Conservation (phyloP, 1,140 invertebrate species). For the Polyergus mexicanus region DNA sequence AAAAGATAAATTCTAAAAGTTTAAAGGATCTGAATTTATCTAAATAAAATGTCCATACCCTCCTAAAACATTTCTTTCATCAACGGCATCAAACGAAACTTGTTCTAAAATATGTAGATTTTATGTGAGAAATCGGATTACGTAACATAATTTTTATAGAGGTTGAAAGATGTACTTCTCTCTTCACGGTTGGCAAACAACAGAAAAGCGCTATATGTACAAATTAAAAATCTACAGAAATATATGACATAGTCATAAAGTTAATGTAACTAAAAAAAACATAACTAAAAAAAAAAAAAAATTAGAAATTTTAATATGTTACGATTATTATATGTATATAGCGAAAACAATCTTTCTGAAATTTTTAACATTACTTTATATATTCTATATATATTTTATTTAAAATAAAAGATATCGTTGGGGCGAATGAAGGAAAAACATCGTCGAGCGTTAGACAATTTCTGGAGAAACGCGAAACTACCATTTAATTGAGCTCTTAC, state of each 20-base stretch:
- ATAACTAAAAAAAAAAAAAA: too few species aligned
- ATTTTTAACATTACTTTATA: neutral
- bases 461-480: neutral
- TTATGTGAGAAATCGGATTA: too few species aligned
- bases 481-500: slow-evolving; percentile 12
- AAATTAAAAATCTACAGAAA: neutral
- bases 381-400: neutral
- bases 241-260: neutral
- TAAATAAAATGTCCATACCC: too few species aligned
- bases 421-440: neutral
- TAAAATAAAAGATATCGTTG: neutral
- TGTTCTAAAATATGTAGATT: too few species aligned
- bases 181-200: neutral
- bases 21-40: too few species aligned
- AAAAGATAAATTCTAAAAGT: too few species aligned
- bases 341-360: neutral
- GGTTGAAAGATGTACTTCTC: too few species aligned
- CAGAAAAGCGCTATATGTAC: neutral
- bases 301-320: neutral
- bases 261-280: neutral
- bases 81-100: too few species aligned
- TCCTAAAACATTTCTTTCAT: too few species aligned
- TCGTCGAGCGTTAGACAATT: neutral
- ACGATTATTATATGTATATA: neutral
- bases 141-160: too few species aligned